Conservation (phyloP, 23 tunicate species). For the Ciona savignyi region DNA sequence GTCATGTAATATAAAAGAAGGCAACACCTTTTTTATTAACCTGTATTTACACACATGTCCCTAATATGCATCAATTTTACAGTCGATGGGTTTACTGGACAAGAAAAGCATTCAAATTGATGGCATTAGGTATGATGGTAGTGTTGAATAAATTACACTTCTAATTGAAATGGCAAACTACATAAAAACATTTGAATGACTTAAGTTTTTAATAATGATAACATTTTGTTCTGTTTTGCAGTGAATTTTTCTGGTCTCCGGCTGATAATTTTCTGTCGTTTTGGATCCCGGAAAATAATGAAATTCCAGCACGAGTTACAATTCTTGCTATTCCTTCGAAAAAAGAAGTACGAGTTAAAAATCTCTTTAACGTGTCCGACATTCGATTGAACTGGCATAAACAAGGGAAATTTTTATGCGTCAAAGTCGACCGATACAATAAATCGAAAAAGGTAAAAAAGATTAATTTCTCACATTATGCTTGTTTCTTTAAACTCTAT, state of each 20-base stretch:
- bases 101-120: conserved; percentile 77
- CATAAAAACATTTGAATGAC: no score
- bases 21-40: not conserved
- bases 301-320: conserved; percentile 95
- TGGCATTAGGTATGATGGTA: conserved; percentile 85
- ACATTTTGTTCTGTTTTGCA: conserved; percentile 6
- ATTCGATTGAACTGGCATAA: conserved; percentile 96
- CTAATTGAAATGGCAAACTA: no score
- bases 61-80: conserved; percentile 6
- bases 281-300: conserved; percentile 80
- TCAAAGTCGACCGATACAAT: conserved; percentile 91
- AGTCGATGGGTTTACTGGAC: conserved; percentile 87
- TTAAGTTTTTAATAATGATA: no score
- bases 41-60: not conserved
- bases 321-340: conserved; percentile 77
- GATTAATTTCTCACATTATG: no score
- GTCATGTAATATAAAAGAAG: no score
- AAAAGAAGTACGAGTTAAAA: conserved; percentile 94
- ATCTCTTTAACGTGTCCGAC: conserved; percentile 82
- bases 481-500: no score
- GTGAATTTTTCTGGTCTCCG: conserved; percentile 96
- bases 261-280: conserved; percentile 77
- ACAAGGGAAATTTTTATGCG: conserved; percentile 83
- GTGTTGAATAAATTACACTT: no score
- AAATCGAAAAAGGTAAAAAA: conserved; percentile 88